phyloP scores from a whole-genome alignment of 2,797 vertebrate species.

The Ispidina lecontei region DNA sequence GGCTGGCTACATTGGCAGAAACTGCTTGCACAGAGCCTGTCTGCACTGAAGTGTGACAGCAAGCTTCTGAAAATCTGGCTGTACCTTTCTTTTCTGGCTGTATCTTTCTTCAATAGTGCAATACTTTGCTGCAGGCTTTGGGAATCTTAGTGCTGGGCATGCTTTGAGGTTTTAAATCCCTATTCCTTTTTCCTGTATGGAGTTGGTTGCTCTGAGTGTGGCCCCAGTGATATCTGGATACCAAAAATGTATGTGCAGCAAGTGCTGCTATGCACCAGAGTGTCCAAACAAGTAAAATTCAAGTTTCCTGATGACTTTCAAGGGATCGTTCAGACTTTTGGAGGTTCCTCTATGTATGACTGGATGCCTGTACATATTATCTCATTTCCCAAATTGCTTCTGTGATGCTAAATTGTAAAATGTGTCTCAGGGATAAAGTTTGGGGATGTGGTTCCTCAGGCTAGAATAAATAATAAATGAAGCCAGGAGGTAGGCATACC shows the following conservation, averaged over 20 bases:
- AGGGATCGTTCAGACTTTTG: background rate
- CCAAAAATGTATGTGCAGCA: background rate
- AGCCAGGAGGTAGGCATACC: background rate
- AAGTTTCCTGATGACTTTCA: background rate
- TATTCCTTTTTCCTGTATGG: background rate
- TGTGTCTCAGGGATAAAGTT: accelerated
- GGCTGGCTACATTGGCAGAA: background rate
- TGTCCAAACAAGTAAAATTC: background rate
- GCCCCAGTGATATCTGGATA: accelerated
- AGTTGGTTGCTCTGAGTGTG: background rate
- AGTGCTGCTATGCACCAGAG: background rate
- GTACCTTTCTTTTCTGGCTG: background rate
- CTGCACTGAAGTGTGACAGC: background rate
- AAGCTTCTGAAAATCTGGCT: background rate
- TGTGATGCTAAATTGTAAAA: background rate
- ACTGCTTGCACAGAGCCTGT: background rate
- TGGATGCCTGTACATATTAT: background rate
- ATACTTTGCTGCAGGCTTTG: background rate
- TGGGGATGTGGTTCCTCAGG: background rate
- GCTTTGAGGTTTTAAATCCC: background rate
- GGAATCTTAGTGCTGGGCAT: background rate
- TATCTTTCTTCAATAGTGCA: background rate
- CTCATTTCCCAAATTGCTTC: background rate
- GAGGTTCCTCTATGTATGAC: background rate
- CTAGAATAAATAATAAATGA: background rate